phyloP scores from a whole-genome alignment of 2,888 invertebrate genomes.

The Zygogramma bicolorata region DNA sequence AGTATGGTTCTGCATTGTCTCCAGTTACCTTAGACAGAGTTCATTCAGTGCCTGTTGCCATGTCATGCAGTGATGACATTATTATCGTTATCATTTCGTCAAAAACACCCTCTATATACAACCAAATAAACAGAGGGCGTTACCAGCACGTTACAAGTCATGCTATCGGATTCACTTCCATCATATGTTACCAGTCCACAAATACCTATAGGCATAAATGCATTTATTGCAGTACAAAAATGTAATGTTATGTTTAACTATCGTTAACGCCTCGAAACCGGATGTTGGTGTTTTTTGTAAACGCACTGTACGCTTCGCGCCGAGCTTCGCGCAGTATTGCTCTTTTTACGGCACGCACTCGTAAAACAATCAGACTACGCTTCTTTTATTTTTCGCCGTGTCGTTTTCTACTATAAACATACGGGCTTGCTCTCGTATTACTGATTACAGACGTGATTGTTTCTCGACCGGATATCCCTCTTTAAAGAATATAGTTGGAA shows the following conservation, averaged over 20 bases:
- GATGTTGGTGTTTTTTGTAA: conserved; percentile 48
- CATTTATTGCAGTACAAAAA: conserved; percentile 42
- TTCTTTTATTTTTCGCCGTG: conserved; percentile 38
- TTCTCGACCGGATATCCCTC: conserved; percentile 48
- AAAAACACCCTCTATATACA: neutral
- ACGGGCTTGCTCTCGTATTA: conserved; percentile 42
- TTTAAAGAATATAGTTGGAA: conserved; percentile 43
- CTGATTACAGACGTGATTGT: conserved; percentile 43
- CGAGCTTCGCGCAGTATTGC: conserved; percentile 41
- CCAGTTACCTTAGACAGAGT: too few relatives aligned
- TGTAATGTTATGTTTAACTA: conserved; percentile 46
- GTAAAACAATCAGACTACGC: conserved; percentile 44
- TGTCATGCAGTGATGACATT: neutral
- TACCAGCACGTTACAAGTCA: neutral
- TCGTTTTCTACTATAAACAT: conserved; percentile 30
- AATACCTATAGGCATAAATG: conserved; percentile 35
- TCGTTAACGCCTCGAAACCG: conserved; percentile 47
- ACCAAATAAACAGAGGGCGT: neutral
- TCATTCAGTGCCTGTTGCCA: neutral
- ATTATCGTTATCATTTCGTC: neutral
- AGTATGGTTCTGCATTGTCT: too few relatives aligned
- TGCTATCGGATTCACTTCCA: neutral
- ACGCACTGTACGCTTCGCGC: conserved; percentile 25
- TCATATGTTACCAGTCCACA: conserved; percentile 20
- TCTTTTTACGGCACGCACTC: conserved; percentile 46